A percentile compares a stretch with the other conserved stretches of the same genome.
phyloP scores from a whole-genome alignment of 2,888 invertebrate species.

The Lymantria monacha region DNA sequence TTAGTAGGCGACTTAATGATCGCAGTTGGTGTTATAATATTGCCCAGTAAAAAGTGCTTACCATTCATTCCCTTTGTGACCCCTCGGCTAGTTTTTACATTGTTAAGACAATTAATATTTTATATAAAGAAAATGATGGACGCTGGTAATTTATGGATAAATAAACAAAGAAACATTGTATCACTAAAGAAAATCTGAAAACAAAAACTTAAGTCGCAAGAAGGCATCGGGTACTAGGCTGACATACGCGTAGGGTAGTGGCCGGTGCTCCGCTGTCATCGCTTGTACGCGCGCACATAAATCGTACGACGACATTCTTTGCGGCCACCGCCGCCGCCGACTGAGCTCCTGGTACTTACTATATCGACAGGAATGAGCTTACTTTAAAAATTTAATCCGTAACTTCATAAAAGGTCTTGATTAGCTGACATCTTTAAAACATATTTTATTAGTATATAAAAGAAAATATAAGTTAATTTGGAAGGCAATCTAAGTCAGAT shows the following conservation, averaged over 20 bases:
- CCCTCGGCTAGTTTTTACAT: too few relatives aligned
- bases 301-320: conserved; percentile 69
- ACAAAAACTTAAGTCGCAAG: conserved; percentile 29
- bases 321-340: conserved; percentile 56
- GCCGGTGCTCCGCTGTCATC: conserved; percentile 60
- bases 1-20: too few relatives aligned
- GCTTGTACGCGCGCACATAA: conserved; percentile 60
- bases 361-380: conserved; percentile 22
- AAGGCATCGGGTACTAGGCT: conserved; percentile 48
- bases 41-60: too few relatives aligned
- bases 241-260: conserved; percentile 58
- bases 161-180: background rate
- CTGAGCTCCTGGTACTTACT: conserved; percentile 51
- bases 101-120: too few relatives aligned
- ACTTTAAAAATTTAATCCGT: conserved; percentile 25
- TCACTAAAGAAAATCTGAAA: conserved; percentile 13
- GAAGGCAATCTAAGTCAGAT: too few relatives aligned
- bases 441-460: too few relatives aligned
- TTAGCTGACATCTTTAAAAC: background rate
- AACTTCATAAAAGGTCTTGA: conserved; percentile 23
- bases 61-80: too few relatives aligned
- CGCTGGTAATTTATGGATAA: background rate
- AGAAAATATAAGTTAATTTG: too few relatives aligned
- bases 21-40: too few relatives aligned
- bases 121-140: too few relatives aligned